Base-by-base conservation (phyloP, 2,113 vertebrate genomes). In the Polypterus bichir region DNA sequence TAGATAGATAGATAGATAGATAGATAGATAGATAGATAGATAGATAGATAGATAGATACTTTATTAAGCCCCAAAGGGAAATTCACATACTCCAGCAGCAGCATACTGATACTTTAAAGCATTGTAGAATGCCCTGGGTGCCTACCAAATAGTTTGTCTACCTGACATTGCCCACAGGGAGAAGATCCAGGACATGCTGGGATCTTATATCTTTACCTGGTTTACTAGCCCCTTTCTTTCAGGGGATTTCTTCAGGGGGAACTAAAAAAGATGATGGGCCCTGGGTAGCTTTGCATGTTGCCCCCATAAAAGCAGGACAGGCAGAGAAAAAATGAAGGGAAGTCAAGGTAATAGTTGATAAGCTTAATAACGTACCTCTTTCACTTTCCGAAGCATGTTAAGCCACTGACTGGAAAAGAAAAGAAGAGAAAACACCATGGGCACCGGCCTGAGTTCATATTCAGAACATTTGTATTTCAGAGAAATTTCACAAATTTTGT, bases 301-400 rank as follows among this genome's bases (percentile, higher is more conserved):
- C 76, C 2, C 85, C 72, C 11, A 57, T 65, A n/a, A 74, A 7
- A 1, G 77, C 72, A 2, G 80, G 78, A 62, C 73, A 73, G 54
- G 79, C 69, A 46, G 77, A 79, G 82, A 85, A 7, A 11, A 60
- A 59, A 63, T 62, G 4, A 3, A 64, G 44, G 11, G 45, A 11
- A 11, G 27, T 68, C 3, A 48, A 44, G 9, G 3, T 7, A 58
- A 10, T 46, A 6, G 6, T 6, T 44, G 6, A 44, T 45, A 3
- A 52, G 46, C n/a, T 9, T 5, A 49, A 5, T 3, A 2, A 45
- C 83, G 86, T 67, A 89, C 88, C 83, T 90, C 88, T 75, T 80
- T 86, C 47, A 89, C 82, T 71, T 90, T 90, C 54, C 79, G 80
- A 58, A 89, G 78, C 46, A 86, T 44, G 9, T 77, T 82, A 64